Evolutionary conservation across 2,113 vertebrate species (phyloP).

Genomic region (Leucosticte australis): DNA sequence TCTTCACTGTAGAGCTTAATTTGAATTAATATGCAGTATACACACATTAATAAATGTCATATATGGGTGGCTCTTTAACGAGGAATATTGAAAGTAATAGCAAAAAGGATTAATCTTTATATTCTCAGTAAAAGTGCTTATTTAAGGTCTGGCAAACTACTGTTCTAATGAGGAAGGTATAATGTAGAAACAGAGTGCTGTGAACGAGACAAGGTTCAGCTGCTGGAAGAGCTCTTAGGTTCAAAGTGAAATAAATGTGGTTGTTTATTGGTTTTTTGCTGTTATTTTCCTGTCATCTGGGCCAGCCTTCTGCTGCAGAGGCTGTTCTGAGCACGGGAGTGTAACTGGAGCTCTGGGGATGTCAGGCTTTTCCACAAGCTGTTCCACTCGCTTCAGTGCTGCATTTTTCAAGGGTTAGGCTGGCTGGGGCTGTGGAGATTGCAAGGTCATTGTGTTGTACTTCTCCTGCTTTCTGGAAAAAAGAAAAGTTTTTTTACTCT

Average conservation of each 20-base stretch:
- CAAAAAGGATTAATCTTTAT: constrained; percentile 9
- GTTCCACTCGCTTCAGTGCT: neutral
- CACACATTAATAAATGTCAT: constrained; percentile 44
- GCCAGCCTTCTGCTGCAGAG: neutral
- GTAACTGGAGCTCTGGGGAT: neutral
- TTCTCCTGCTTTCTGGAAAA: neutral
- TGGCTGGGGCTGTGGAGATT: neutral
- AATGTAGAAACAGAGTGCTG: neutral
- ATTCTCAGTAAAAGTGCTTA: neutral
- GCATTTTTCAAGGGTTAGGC: neutral
- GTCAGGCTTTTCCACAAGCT: neutral
- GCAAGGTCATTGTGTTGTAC: neutral
- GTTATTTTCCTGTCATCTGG: neutral
- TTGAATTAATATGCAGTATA: constrained; percentile 25
- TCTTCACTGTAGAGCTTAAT: constrained; percentile 4
- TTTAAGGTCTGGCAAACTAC: neutral
- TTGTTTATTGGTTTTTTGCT: neutral
- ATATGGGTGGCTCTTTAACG: neutral
- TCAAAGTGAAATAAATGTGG: neutral
- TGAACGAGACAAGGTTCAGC: neutral
- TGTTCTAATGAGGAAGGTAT: neutral
- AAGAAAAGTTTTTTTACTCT: neutral
- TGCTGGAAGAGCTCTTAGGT: neutral
- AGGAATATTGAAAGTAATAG: constrained; percentile 6
- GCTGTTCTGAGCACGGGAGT: neutral